A percentile compares a stretch with the other conserved stretches of the same genome.
Conservation (phyloP, 2,888 invertebrate species). For the Tricholauxania praeusta region DNA sequence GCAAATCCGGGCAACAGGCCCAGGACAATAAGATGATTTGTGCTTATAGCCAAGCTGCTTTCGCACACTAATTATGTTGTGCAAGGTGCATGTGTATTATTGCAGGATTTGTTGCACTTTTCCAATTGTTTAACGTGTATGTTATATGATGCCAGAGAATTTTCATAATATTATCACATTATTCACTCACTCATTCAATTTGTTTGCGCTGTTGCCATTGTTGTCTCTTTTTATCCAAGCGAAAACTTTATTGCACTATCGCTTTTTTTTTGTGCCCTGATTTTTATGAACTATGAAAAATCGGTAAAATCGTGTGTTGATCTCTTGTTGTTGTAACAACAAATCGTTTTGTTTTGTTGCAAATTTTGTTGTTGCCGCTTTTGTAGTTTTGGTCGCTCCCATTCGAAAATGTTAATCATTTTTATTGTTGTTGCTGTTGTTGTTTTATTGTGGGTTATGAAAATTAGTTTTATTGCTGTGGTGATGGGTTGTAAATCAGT, state of each 20-base stretch:
- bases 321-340: conserved; percentile 4
- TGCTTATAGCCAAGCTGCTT: conserved; percentile 26
- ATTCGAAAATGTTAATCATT: conserved; percentile 22
- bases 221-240: neutral
- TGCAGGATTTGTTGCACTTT: conserved; percentile 21
- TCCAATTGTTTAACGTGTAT: neutral
- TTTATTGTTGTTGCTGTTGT: conserved; percentile 26
- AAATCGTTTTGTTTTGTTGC: neutral
- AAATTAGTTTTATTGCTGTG: conserved; percentile 33
- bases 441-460: conserved; percentile 14
- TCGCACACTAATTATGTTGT: neutral
- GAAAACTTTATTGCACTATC: too few relatives aligned
- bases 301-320: conserved; percentile 24
- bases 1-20: neutral
- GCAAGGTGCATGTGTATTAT: conserved; percentile 20
- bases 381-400: neutral
- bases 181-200: too few relatives aligned
- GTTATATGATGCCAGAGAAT: too few relatives aligned
- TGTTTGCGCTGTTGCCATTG: neutral
- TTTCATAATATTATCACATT: too few relatives aligned
- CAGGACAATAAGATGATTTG: neutral
- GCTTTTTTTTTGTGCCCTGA: neutral
- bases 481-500: conserved; percentile 31
- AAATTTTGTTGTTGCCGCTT: conserved; percentile 6
- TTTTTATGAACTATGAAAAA: conserved; percentile 5